Base-by-base conservation (phyloP, 2,113 vertebrate species). In the Hippocampus zosterae region DNA sequence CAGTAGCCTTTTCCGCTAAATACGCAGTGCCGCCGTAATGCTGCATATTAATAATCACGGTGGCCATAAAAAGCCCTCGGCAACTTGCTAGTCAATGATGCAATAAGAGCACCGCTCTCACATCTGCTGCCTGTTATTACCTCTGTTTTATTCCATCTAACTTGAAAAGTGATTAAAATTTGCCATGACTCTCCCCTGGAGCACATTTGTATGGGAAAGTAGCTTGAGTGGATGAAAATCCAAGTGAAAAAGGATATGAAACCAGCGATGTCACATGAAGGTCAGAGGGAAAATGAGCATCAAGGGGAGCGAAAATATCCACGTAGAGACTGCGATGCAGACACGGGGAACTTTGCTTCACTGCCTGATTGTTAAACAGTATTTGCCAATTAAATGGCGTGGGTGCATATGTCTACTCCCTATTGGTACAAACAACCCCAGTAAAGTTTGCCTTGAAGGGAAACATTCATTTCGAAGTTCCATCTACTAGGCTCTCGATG, bases 121-220 rank as follows among this genome's bases (percentile, higher is more conserved):
- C 48, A 50, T 50, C 18, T 50, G 18, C 48, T 19, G 48, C 48
- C 8, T 53, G 2, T n/a, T 11, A n/a, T 53, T 7, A 23, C n/a
- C 21, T n/a, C 55, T 12, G 23, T 19, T 42, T 69, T 53, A 63
- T 52, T 64, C 48, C 41, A 73, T 67, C 44, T 67, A 76, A 79
- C 66, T 77, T 79, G 48, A 80, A 71, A 74, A 84, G 83, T 70
- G 73, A 18, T 68, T 56, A 73, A 48, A 69, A 70, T 62, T 62
- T 72, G 53, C 59, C 50, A 72, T 67, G 69, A 82, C 80, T 85
- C 78, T 84, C 75, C 75, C 77, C 56, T 37, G 60, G 59, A 78
- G 72, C 67, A 87, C 88, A 91, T 90, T 89, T 91, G 90, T 88
- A 88, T 88, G 81, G 77, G 88, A 88, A 90, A 91, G 87, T 71